phyloP scores from a whole-genome alignment of 2,113 vertebrate genomes.

The Protobothrops flavoviridis region DNA sequence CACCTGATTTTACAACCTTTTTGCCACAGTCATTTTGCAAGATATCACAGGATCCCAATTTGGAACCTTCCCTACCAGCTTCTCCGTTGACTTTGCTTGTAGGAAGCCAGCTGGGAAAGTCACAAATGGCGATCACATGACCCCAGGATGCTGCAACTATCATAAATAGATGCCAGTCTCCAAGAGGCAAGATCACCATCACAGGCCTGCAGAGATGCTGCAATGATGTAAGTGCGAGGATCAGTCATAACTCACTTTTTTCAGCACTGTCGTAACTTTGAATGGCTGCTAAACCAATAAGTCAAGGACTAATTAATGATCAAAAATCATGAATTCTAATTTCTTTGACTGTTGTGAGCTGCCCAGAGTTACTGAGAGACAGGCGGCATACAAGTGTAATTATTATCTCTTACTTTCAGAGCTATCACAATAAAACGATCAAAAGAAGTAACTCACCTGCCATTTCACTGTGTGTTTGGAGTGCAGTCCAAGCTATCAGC shows the following conservation, averaged over 20 bases:
- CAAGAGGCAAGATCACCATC: background rate
- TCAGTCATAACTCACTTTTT: background rate
- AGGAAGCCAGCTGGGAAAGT: background rate
- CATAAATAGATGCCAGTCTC: background rate
- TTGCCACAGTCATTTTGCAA: background rate
- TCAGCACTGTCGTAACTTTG: background rate
- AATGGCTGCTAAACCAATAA: background rate
- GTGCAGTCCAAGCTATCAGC: background rate
- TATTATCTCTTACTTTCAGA: background rate
- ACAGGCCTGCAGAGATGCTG: background rate
- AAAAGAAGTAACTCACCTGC: background rate
- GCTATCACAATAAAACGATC: background rate
- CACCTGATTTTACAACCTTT: background rate
- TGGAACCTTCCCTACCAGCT: background rate
- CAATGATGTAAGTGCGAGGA: background rate
- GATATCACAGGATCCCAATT: background rate
- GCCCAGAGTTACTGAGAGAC: too few relatives aligned
- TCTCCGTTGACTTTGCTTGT: background rate
- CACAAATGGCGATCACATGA: background rate
- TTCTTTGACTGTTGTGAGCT: background rate
- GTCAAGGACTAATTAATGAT: background rate
- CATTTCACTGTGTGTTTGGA: background rate
- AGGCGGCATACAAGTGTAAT: too few relatives aligned
- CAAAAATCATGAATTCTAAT: background rate
- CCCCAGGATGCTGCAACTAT: background rate